Percentiles rank a stretch among this genome's conserved stretches.
Evolutionary conservation across 2,797 vertebrate genomes (phyloP).

Genomic region (Helarctos malayanus): DNA sequence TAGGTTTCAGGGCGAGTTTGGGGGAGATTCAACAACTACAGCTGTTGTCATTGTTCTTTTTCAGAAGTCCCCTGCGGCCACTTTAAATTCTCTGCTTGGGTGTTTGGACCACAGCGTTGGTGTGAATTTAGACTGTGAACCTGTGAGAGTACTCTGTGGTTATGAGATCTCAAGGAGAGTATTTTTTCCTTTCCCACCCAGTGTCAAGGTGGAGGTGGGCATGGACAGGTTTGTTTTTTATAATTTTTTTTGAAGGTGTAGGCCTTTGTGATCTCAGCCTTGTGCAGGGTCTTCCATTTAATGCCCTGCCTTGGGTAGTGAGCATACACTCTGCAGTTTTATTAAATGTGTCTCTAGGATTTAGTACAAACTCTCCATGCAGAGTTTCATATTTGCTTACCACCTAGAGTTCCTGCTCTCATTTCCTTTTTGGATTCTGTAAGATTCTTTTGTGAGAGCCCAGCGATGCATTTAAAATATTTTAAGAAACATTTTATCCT

Average conservation of each 20-base stretch:
- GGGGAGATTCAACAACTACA: neutral
- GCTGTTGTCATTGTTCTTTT: neutral
- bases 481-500: neutral
- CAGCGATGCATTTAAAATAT: neutral
- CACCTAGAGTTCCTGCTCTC: neutral
- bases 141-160: neutral
- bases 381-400: neutral
- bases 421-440: neutral
- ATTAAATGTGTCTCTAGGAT: neutral
- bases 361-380: neutral
- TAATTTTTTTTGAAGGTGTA: neutral
- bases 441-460: neutral
- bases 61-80: neutral
- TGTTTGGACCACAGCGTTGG: neutral
- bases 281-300: neutral
- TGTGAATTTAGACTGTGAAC: neutral
- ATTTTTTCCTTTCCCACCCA: too few relatives aligned
- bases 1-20: neutral
- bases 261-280: neutral
- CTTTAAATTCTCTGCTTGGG: slow-evolving; percentile 19
- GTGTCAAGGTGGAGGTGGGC: neutral
- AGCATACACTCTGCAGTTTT: neutral
- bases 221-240: neutral
- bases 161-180: neutral
- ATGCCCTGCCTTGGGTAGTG: neutral